Base-by-base conservation (phyloP, 2,888 invertebrate species). In the Agriopis leucophaearia region DNA sequence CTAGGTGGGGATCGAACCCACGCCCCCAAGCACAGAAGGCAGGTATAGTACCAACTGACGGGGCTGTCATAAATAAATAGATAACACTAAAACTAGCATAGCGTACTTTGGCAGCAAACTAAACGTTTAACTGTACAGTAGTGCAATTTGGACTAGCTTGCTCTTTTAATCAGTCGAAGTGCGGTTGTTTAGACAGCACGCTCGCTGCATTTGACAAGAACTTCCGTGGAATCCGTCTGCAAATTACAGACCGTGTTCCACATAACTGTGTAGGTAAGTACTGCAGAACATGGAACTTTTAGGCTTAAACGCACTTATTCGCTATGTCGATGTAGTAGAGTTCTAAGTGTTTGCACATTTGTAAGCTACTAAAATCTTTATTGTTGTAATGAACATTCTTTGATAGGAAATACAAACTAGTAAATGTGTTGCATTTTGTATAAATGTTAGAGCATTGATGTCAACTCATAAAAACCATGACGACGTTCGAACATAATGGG, bases 121-220 rank as follows among this genome's bases (percentile, higher is more conserved):
- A 66, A 68, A 63, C 58, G 57, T 60, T 60, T 16, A 58, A 62
- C 64, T 66, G 55, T 64, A 64, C 12, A 7, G 51, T 35, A 45
- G 45, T 42, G 62, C 62, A 68, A 60, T 64, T 69, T 69, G 64
- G 47, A 47, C 60, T 56, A 42, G 56, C 56, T 60, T 60, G 60
- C 68, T 64, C 64, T 64, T 68, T 60, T 64, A 69, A 69, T 69
- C 68, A 69, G 64, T 57, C 64, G 50, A 69, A 64, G 64, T 60
- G 68, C 54, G 64, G 68, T 64, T 64, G 60, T 64, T 64, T 69
- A 69, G 68, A 69, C 55, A 64, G 60, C 36, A 45, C 59, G 51
- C 50, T 64, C 50, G 60, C 40, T 42, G 56, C 56, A 69, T 60
- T 68, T 64, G 55, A 69, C 64, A 57, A 64, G 56, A 69, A 69